Conservation (phyloP, 2,113 vertebrate species). For the Ranitomeya variabilis region DNA sequence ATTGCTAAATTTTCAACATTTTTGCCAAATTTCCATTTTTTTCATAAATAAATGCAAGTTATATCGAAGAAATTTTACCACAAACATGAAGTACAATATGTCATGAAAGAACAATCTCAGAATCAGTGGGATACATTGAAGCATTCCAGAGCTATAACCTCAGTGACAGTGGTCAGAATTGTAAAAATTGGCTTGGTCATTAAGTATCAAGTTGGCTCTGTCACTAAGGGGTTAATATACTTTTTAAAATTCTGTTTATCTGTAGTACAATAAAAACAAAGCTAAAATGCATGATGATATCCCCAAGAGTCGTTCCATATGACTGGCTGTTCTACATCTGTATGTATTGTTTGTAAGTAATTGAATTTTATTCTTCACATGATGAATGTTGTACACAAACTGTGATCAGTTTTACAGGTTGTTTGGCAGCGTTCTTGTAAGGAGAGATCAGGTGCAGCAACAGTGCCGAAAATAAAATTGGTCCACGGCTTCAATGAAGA, state of each 20-base stretch:
- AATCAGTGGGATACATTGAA: too few relatives aligned
- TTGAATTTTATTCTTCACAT: background rate
- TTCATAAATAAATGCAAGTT: too few relatives aligned
- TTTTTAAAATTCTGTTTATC: background rate
- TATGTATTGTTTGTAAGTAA: background rate
- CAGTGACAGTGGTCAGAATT: too few relatives aligned
- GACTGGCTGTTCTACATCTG: background rate
- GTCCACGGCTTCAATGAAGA: background rate
- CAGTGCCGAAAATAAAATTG: conserved; percentile 8
- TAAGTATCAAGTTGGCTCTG: too few relatives aligned
- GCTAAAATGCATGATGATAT: background rate
- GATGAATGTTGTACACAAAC: background rate
- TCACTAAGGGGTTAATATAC: too few relatives aligned
- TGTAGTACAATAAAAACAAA: background rate
- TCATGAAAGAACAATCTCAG: too few relatives aligned
- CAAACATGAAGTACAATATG: too few relatives aligned
- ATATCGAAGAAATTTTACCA: too few relatives aligned
- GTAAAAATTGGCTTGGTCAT: too few relatives aligned
- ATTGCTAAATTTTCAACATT: too few relatives aligned
- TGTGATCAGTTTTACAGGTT: conserved; percentile 4
- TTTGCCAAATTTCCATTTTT: too few relatives aligned
- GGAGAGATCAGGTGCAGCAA: background rate
- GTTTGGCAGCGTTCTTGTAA: background rate
- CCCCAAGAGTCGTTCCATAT: background rate
- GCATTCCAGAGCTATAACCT: too few relatives aligned